Conservation (phyloP, 1,140 invertebrate genomes). For the Calliopsis andreniformis region DNA sequence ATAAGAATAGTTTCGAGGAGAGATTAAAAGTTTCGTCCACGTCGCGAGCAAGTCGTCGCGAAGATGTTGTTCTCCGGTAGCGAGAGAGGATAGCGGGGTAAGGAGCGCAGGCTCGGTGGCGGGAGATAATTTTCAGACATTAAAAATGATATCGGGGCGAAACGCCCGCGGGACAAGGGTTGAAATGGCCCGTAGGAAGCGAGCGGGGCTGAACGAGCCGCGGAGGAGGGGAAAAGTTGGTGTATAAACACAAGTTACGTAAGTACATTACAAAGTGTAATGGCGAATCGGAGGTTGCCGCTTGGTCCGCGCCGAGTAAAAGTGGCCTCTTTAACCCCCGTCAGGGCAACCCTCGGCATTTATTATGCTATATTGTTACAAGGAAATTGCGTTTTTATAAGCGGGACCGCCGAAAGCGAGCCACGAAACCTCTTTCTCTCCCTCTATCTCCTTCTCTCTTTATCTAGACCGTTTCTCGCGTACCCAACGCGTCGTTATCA, state of each 20-base stretch:
- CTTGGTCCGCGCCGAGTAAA: constrained; percentile 64
- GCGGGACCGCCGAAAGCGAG: constrained; percentile 58
- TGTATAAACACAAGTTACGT: constrained; percentile 82
- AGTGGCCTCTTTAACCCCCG: constrained; percentile 68
- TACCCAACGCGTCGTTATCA: background rate
- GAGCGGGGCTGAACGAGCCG: constrained; percentile 20
- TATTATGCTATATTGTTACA: constrained; percentile 80
- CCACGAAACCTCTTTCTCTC: constrained; percentile 39
- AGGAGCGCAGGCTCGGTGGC: constrained; percentile 15
- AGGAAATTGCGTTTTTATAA: constrained; percentile 81
- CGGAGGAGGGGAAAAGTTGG: constrained; percentile 75
- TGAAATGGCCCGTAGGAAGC: constrained; percentile 65
- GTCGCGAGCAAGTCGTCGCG: background rate
- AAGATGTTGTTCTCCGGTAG: constrained; percentile 32
- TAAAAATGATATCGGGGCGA: constrained; percentile 79
- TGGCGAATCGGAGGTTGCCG: constrained; percentile 76
- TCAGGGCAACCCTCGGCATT: constrained; percentile 72
- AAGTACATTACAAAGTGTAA: constrained; percentile 82
- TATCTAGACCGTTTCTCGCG: constrained; percentile 19
- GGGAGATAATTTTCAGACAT: constrained; percentile 79
- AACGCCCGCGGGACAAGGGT: constrained; percentile 74
- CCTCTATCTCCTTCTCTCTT: constrained; percentile 37
- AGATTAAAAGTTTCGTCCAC: constrained; percentile 18
- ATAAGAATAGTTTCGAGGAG: constrained; percentile 36
- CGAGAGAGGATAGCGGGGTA: background rate